phyloP scores from a whole-genome alignment of 2,888 invertebrate species.

The Heliconius cydno region DNA sequence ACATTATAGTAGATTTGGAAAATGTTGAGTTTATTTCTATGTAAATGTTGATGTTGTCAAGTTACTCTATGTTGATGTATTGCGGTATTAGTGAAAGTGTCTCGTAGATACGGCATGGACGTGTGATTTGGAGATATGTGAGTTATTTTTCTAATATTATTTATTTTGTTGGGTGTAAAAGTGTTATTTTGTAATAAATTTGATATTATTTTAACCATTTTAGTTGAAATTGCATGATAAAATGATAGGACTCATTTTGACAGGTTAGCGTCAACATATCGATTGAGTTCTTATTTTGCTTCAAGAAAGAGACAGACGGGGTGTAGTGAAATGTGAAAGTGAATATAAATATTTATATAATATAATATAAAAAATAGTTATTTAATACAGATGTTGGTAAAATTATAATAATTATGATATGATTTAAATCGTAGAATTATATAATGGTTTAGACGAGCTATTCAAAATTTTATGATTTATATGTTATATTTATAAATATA shows the following conservation, averaged over 20 bases:
- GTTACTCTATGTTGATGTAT: neutral
- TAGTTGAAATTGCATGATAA: neutral
- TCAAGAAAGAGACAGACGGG: neutral
- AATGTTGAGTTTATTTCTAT: neutral
- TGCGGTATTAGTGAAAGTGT: neutral
- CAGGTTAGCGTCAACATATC: neutral
- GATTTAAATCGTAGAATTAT: slow-evolving; percentile 4
- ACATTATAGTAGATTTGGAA: neutral
- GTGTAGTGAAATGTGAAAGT: neutral
- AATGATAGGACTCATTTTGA: neutral
- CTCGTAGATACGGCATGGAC: neutral
- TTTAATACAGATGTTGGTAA: neutral
- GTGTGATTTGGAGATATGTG: neutral
- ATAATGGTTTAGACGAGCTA: neutral
- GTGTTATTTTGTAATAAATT: neutral
- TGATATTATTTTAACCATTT: neutral
- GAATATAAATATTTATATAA: neutral
- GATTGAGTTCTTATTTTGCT: neutral
- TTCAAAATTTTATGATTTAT: neutral
- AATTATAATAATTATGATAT: neutral
- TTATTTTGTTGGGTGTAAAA: neutral
- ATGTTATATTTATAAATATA: neutral
- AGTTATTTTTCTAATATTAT: neutral
- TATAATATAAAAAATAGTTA: neutral
- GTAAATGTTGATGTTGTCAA: neutral